A percentile compares a stretch with the other conserved stretches of the same genome.
Conservation (phyloP, 2,888 invertebrate genomes). For the Teinopalpus imperialis region DNA sequence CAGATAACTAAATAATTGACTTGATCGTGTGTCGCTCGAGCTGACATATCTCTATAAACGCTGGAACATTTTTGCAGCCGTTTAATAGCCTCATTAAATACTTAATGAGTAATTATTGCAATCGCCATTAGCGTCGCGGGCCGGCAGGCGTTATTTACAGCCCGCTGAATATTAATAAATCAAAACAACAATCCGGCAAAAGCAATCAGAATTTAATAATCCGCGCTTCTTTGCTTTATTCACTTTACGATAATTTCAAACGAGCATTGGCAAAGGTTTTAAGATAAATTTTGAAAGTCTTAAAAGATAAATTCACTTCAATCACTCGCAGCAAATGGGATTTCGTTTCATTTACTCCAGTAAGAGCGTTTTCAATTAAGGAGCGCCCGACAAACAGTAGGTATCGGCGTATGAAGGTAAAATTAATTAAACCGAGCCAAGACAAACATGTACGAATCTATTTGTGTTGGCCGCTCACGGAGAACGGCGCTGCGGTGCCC, state of each 20-base stretch:
- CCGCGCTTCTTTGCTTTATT: constrained; percentile 51
- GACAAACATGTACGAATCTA: constrained; percentile 78
- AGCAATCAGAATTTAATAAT: constrained; percentile 75
- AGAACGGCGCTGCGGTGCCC: constrained; percentile 36
- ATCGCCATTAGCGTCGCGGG: constrained; percentile 60
- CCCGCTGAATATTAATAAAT: constrained; percentile 69
- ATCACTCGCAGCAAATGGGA: constrained; percentile 79
- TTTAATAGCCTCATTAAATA: constrained; percentile 62
- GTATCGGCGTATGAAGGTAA: constrained; percentile 81
- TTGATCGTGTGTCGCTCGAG: too few species aligned
- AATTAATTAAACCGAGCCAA: constrained; percentile 79
- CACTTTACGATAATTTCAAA: constrained; percentile 54
- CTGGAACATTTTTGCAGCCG: constrained; percentile 32
- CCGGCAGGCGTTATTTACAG: constrained; percentile 59
- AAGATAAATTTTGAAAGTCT: constrained; percentile 77
- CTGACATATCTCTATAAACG: constrained; percentile 28
- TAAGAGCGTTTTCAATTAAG: constrained; percentile 81
- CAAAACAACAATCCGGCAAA: constrained; percentile 62
- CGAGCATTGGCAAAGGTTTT: constrained; percentile 55
- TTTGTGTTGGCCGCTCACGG: constrained; percentile 68
- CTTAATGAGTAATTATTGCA: constrained; percentile 67
- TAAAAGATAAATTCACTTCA: constrained; percentile 79
- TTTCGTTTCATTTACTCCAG: constrained; percentile 77
- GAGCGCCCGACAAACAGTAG: constrained; percentile 73
- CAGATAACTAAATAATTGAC: too few species aligned